Conservation (phyloP, 2,113 vertebrate genomes). For the Sylvicapra grimmia region DNA sequence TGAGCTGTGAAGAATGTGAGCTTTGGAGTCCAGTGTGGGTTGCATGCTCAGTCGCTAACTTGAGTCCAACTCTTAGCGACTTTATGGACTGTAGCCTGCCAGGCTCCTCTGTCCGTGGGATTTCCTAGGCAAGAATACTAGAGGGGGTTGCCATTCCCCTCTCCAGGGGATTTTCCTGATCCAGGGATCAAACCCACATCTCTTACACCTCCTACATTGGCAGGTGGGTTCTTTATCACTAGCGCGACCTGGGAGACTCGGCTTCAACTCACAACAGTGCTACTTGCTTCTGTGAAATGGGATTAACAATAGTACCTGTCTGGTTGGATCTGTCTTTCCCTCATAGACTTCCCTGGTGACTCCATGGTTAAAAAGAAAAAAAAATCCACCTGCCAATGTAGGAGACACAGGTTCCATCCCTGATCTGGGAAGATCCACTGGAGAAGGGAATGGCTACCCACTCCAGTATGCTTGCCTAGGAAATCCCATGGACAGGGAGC, state of each 20-base stretch:
- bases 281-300: too few species aligned
- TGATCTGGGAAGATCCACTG: background rate
- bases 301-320: background rate
- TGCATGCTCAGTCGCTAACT: background rate
- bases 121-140: background rate
- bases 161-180: background rate
- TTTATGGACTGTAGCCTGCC: background rate
- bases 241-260: background rate
- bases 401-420: background rate
- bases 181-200: background rate
- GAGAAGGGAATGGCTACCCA: background rate
- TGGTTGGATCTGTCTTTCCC: background rate
- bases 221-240: background rate
- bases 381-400: background rate
- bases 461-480: background rate
- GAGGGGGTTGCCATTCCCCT: background rate
- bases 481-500: background rate
- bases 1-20: background rate
- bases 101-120: background rate
- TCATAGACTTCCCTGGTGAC: background rate
- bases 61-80: background rate
- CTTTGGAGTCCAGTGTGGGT: background rate
- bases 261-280: background rate
- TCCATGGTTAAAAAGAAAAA: background rate
- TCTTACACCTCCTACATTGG: fast-evolving